Conservation (phyloP, 2,113 vertebrate genomes). For the Coturnix japonica region DNA sequence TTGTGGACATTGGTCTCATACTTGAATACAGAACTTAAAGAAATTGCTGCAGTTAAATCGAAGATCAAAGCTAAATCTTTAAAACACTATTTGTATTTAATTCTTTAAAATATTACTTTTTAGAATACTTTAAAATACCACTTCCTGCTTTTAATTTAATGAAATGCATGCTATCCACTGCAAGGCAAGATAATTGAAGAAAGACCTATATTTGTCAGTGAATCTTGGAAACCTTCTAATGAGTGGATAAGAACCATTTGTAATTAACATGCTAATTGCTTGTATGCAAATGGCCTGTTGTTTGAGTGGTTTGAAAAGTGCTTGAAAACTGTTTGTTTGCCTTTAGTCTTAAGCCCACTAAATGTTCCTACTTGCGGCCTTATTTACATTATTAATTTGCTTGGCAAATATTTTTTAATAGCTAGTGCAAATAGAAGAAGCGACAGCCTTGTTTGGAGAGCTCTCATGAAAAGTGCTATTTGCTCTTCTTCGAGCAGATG, state of each 20-base stretch:
- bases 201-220: slow-evolving; percentile 33
- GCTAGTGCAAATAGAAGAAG: slow-evolving; percentile 62
- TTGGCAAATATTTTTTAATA: slow-evolving; percentile 73
- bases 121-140: background rate
- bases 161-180: background rate
- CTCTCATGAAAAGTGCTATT: slow-evolving; percentile 75
- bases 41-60: background rate
- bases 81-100: background rate
- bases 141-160: slow-evolving; percentile 41
- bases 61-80: background rate
- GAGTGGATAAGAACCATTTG: slow-evolving; percentile 59
- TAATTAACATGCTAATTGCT: slow-evolving; percentile 78
- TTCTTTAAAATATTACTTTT: background rate
- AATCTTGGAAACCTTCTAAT: slow-evolving; percentile 63
- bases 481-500: slow-evolving; percentile 75
- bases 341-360: slow-evolving; percentile 67
- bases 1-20: background rate
- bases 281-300: slow-evolving; percentile 68
- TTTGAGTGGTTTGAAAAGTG: slow-evolving; percentile 74
- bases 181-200: slow-evolving; percentile 55
- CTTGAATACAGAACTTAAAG: background rate
- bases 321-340: slow-evolving; percentile 77
- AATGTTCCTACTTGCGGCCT: slow-evolving; percentile 69
- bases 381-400: slow-evolving; percentile 84
- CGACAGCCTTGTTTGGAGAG: slow-evolving; percentile 72